Evolutionary conservation across 2,113 vertebrate genomes (phyloP), one percentile per base, ranked within the genome.

Genomic region (Saccopteryx bilineata): DNA sequence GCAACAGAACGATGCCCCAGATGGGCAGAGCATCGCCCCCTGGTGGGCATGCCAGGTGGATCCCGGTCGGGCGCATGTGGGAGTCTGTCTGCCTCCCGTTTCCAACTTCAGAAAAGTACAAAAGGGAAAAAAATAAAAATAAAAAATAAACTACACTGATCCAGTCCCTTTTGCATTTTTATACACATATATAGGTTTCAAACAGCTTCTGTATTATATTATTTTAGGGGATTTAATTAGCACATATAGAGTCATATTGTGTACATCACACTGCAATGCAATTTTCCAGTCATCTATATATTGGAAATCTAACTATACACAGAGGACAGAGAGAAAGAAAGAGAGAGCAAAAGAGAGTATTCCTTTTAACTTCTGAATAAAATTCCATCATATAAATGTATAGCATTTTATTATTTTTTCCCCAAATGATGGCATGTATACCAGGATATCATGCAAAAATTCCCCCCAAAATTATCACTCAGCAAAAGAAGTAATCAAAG

Each of bases 401-500:
- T 50, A 18, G 94, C n/a, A 61, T 92, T 92, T 60, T 56, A 9
- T 39, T 72, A 79, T 71, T 85, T 71, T 76, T 9, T 54, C 56
- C 89, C 21, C 26, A 28, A 90, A 83, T 69, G 12, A 63, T n/a
- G 7, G 19, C 11, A 81, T n/a, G n/a, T 58, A 80, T 84, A 48
- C 9, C 19, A 96, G 28, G 81, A 88, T 7, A 69, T 46, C 82
- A 74, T 28, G 52, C 9, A 85, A 61, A 75, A 63, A 21, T 33
- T 72, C 28, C 28, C 68, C 13, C 9, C 2, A 21, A 80, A 97
- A 92, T 60, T 54, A 83, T 52, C 10, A n/a, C 31, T 89, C 39
- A 60, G 56, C 23, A 65, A 88, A 94, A 93, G 12, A 97, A 89
- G 19, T 68, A 17, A 7, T 87, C 52, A 61, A 31, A 39, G 60